Evolutionary conservation across 2,888 invertebrate species (phyloP).

Genomic region (Conchocele bisecta): DNA sequence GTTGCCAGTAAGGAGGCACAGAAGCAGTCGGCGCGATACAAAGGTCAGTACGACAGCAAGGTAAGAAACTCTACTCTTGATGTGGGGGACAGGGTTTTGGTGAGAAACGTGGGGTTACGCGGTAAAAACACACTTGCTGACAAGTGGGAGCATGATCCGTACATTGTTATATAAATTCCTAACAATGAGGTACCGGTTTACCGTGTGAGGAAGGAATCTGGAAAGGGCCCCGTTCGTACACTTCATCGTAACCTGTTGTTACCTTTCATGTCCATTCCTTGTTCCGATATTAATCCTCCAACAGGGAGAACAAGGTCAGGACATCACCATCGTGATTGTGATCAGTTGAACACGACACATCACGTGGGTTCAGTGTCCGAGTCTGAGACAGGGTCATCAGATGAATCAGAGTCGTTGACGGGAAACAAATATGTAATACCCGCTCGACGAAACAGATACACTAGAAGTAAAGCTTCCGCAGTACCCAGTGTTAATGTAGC

Average conservation of each 20-base stretch:
- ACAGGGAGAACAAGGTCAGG: too few relatives aligned
- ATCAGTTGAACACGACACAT: too few relatives aligned
- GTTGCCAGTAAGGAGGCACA: not conserved
- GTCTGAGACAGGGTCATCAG: too few relatives aligned
- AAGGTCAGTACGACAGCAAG: slow-evolving; percentile 2
- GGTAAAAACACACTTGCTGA: slow-evolving; percentile 11
- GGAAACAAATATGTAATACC: too few relatives aligned
- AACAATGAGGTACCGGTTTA: slow-evolving; percentile 16
- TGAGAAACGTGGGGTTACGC: not conserved
- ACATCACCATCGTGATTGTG: too few relatives aligned
- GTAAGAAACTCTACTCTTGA: slow-evolving; percentile 7
- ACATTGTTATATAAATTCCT: not conserved
- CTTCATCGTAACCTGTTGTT: slow-evolving; percentile 17
- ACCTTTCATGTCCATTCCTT: slow-evolving; percentile 13
- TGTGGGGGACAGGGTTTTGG: slow-evolving; percentile 19
- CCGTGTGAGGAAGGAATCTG: slow-evolving; percentile 5
- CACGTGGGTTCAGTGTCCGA: too few relatives aligned
- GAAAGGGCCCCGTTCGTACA: not conserved
- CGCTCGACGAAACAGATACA: too few relatives aligned
- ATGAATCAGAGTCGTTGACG: too few relatives aligned
- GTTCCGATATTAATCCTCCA: too few relatives aligned
- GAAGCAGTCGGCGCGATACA: not conserved
- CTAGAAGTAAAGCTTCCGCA: too few relatives aligned
- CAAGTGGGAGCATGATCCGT: slow-evolving; percentile 14
- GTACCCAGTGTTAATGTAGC: too few relatives aligned